Conservation (phyloP, 2,113 vertebrate species). For the Papio anubis region DNA sequence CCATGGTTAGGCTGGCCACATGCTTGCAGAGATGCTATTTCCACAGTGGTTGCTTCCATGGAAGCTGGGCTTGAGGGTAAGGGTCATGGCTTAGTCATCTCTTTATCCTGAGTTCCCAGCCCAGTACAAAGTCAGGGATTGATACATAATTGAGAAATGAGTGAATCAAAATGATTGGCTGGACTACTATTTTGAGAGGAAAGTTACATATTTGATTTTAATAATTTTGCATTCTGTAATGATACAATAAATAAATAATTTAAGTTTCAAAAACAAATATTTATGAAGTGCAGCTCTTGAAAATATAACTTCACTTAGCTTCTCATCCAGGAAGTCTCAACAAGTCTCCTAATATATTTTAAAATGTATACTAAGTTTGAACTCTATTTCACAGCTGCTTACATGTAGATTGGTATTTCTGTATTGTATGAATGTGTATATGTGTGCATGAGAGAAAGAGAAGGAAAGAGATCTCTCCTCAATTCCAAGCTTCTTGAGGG, state of each 20-base stretch:
- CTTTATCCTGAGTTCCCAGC: background rate
- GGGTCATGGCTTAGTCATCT: background rate
- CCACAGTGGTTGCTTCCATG: background rate
- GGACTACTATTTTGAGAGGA: background rate
- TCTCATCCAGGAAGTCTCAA: background rate
- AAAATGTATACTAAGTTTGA: background rate
- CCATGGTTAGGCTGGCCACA: accelerated
- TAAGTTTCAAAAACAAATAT: background rate
- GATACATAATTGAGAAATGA: background rate
- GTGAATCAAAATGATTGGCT: background rate
- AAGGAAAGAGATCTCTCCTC: too few relatives aligned
- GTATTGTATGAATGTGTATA: background rate
- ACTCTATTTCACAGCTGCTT: background rate
- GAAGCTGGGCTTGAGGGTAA: too few relatives aligned
- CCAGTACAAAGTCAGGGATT: background rate
- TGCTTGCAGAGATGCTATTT: background rate
- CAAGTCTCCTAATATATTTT: background rate
- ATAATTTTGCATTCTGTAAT: background rate
- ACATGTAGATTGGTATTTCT: background rate
- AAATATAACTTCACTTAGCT: background rate
- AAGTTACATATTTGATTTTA: background rate
- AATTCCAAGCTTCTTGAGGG: background rate
- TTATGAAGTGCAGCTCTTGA: background rate
- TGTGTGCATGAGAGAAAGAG: background rate
- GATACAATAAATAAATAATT: background rate